Base-by-base conservation (phyloP, 2,797 vertebrate species). In the Gouania willdenowi region DNA sequence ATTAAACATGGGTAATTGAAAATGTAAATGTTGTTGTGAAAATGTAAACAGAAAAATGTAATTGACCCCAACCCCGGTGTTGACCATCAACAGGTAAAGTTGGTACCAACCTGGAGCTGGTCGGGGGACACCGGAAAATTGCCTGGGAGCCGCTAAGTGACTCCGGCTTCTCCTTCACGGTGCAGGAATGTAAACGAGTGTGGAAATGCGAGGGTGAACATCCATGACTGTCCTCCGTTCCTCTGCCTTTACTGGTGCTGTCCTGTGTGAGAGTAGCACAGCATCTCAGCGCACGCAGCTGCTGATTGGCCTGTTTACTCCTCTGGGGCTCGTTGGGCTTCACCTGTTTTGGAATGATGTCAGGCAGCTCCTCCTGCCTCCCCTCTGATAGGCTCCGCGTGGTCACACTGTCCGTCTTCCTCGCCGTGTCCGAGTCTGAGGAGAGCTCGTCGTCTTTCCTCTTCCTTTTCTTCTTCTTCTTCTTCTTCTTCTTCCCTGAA, bases 381-480 rank as follows among this genome's bases (percentile, higher is more conserved):
- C 54, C 37, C 5, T 54, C 30, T 0, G 33, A 51, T 2, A 27
- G 13, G 13, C 45, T 44, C 32, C 39, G 16, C 23, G 25, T 32
- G 0, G 41, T 37, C 1, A 87, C 86, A 14, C 3, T 13, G 17
- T 5, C 6, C 19, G 6, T 19, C 19, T 20, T 19, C 19, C 3
- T 19, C 19, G 20, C 20, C 0, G 72, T 69, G 2, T 75, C 86
- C 0, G 69, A 79, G 25, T 83, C 81, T 0, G 82, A 62, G 5
- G 84, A 81, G 50, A 87, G 87, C 74, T 89, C 85, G 33, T 82
- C 88, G 50, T 88, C 87, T 87, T 91, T 96, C 76, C 86, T 91
- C 65, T 79, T 91, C 0, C 6, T 73, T 80, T 88, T 92, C 74
- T 91, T 93, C 67, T 91, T 93, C 71, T 92, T 94, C 70, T 92